A percentile compares a stretch with the other conserved stretches of the same genome.
Evolutionary conservation across 1,140 invertebrate species (phyloP).

Genomic region (Phenacoccus solenopsis): DNA sequence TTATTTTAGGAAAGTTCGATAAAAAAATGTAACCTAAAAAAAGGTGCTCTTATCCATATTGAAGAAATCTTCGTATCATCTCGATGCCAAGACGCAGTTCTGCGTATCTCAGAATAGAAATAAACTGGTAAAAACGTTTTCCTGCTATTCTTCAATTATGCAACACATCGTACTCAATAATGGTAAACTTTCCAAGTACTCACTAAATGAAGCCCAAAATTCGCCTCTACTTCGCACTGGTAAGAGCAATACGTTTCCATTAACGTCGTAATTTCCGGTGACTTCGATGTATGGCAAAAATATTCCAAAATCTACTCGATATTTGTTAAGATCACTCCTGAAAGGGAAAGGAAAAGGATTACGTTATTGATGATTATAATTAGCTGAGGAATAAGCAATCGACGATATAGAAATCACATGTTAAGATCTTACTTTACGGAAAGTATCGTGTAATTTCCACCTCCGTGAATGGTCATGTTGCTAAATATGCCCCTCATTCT

Average conservation of each 20-base stretch:
- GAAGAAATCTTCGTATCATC: no score
- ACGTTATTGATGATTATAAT: no score
- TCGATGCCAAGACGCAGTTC: no score
- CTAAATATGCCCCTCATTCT: constrained; percentile 52
- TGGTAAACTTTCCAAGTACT: no score
- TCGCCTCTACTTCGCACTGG: constrained; percentile 59
- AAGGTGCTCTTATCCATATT: no score
- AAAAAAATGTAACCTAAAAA: no score
- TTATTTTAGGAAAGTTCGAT: no score
- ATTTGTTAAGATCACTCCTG: constrained; percentile 49
- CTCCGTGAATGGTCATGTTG: constrained; percentile 55
- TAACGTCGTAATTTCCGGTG: constrained; percentile 55
- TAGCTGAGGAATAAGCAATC: no score
- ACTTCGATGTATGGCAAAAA: constrained; percentile 52
- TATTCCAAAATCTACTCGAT: constrained; percentile 46
- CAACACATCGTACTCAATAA: no score
- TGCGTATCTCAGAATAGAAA: no score
- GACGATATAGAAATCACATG: background rate
- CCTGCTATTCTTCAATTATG: no score
- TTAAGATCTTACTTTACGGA: constrained; percentile 35
- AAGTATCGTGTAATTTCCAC: constrained; percentile 53
- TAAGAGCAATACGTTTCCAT: constrained; percentile 58
- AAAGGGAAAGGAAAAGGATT: background rate
- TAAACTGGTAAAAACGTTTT: no score
- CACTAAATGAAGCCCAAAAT: constrained; percentile 63